phyloP scores from a whole-genome alignment of 1,140 invertebrate genomes.

The Dendrolimus punctatus region DNA sequence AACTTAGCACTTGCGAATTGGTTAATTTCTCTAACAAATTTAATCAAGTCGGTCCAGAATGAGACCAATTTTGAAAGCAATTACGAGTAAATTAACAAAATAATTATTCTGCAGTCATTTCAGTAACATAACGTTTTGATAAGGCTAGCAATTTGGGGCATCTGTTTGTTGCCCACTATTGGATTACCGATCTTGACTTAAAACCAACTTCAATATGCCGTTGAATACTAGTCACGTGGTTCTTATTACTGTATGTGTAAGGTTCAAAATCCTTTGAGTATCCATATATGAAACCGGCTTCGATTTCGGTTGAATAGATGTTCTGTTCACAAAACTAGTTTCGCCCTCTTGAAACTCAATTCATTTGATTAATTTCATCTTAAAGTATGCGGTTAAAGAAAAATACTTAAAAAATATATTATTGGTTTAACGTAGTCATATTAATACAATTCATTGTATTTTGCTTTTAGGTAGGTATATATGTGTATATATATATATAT shows the following conservation, averaged over 20 bases:
- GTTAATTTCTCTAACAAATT: too few relatives aligned
- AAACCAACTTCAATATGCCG: conserved; percentile 13
- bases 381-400: neutral
- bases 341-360: conserved; percentile 48
- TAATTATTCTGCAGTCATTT: conserved; percentile 52
- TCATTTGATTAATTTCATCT: conserved; percentile 46
- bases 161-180: conserved; percentile 46
- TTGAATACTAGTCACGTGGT: conserved; percentile 1
- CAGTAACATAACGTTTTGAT: conserved; percentile 35
- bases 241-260: conserved; percentile 15
- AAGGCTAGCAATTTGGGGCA: conserved; percentile 45
- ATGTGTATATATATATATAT: too few relatives aligned
- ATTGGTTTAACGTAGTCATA: too few relatives aligned
- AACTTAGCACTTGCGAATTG: too few relatives aligned
- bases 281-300: conserved; percentile 2
- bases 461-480: too few relatives aligned
- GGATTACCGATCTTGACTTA: conserved; percentile 23
- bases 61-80: conserved; percentile 7
- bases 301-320: conserved; percentile 19
- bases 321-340: conserved; percentile 65
- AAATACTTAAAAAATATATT: too few relatives aligned
- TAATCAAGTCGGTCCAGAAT: neutral
- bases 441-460: too few relatives aligned
- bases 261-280: conserved; percentile 13
- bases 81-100: conserved; percentile 45